Conservation (phyloP, 2,888 invertebrate species). For the Agrotis clavis region DNA sequence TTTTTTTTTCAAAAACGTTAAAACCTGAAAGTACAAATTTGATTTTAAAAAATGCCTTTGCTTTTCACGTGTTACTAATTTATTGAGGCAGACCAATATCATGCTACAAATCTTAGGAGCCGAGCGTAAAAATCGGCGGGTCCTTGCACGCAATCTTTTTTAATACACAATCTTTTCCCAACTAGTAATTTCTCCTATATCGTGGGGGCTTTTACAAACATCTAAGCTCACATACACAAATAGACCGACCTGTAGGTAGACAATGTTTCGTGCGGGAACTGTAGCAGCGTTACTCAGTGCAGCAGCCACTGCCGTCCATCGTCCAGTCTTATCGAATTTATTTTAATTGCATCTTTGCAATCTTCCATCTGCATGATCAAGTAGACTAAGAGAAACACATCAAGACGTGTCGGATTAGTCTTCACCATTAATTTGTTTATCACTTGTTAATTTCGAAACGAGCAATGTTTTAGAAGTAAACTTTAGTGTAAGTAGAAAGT, state of each 20-base stretch:
- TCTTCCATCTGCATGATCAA: conserved; percentile 21
- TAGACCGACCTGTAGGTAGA: too few relatives aligned
- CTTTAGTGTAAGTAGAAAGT: conserved; percentile 47
- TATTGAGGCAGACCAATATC: neutral
- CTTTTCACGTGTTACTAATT: too few relatives aligned
- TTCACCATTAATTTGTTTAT: conserved; percentile 38
- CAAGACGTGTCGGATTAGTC: conserved; percentile 24
- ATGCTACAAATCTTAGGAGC: neutral
- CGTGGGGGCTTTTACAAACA: too few relatives aligned
- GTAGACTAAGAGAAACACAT: conserved; percentile 25
- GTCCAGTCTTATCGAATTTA: conserved; percentile 16
- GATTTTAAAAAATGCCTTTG: neutral
- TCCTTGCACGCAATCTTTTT: too few relatives aligned
- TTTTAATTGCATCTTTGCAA: conserved; percentile 40
- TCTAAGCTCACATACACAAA: too few relatives aligned
- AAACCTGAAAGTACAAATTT: too few relatives aligned
- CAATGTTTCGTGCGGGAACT: too few relatives aligned
- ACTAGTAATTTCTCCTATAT: too few relatives aligned
- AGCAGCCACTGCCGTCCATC: neutral
- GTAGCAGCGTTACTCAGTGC: too few relatives aligned
- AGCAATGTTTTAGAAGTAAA: conserved; percentile 24
- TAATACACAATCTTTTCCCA: too few relatives aligned
- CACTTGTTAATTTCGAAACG: conserved; percentile 37
- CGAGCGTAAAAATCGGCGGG: neutral
- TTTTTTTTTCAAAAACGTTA: too few relatives aligned